phyloP scores from a whole-genome alignment of 2,797 vertebrate genomes.

The Microcaecilia unicolor region DNA sequence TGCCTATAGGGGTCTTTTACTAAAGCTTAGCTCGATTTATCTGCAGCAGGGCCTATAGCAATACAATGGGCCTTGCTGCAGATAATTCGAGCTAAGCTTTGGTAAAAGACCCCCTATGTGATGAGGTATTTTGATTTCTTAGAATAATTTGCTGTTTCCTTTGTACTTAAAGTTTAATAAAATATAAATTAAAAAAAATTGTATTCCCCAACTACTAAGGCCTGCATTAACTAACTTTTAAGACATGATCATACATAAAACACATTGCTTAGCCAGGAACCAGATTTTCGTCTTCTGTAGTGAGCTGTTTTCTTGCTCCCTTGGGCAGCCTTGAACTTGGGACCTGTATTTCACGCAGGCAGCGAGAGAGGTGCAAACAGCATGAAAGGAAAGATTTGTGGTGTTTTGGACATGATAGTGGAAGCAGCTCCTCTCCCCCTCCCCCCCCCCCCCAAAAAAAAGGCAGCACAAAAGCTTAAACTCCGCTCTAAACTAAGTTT shows the following conservation, averaged over 20 bases:
- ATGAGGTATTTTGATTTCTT: too few relatives aligned
- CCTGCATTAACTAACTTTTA: not conserved
- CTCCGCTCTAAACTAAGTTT: constrained; percentile 10
- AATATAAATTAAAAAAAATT: too few relatives aligned
- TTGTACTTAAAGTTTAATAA: too few relatives aligned
- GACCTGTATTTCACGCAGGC: constrained; percentile 13
- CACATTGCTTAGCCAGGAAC: constrained; percentile 18
- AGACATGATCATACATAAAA: not conserved
- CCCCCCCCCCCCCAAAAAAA: too few relatives aligned
- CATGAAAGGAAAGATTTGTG: constrained; percentile 24
- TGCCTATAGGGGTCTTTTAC: too few relatives aligned
- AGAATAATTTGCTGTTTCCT: too few relatives aligned
- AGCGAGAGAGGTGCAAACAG: constrained; percentile 18
- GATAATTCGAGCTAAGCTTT: too few relatives aligned
- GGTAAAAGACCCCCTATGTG: too few relatives aligned
- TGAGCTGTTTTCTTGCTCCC: constrained; percentile 16
- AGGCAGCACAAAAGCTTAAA: constrained; percentile 15
- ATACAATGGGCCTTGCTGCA: too few relatives aligned
- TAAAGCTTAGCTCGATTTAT: too few relatives aligned
- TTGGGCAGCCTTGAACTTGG: constrained; percentile 6
- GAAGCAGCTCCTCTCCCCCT: constrained; percentile 20
- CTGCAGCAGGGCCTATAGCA: too few relatives aligned
- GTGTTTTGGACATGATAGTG: constrained; percentile 7
- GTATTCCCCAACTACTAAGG: too few relatives aligned
- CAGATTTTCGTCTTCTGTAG: constrained; percentile 14